phyloP scores from a whole-genome alignment of 1,140 invertebrate species.

The Temnothorax longispinosus region DNA sequence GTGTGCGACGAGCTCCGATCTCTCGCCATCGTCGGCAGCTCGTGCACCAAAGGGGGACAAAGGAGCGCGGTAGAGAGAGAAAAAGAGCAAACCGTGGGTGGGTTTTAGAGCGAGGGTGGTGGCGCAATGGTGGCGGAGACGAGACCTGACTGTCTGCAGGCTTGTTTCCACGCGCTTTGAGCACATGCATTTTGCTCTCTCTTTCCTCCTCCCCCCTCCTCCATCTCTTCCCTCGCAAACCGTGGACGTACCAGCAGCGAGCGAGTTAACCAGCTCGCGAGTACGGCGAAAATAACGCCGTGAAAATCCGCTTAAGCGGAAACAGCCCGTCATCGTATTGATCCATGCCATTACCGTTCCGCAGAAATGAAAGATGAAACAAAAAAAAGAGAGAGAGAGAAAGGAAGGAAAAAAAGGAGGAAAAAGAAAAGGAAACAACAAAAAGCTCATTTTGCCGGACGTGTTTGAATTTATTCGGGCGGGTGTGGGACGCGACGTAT shows the following conservation, averaged over 20 bases:
- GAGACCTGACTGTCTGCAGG: slow-evolving; percentile 66
- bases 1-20: slow-evolving; percentile 38
- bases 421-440: slow-evolving; percentile 39
- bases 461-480: slow-evolving; percentile 55
- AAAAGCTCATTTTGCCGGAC: slow-evolving; percentile 60
- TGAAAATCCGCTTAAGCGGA: slow-evolving; percentile 71
- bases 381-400: background rate
- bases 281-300: slow-evolving; percentile 71
- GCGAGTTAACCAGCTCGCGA: slow-evolving; percentile 70
- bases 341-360: slow-evolving; percentile 53
- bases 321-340: slow-evolving; percentile 63
- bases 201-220: background rate
- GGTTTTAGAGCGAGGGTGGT: slow-evolving; percentile 19
- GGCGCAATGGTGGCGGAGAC: slow-evolving; percentile 21
- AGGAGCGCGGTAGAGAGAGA: slow-evolving; percentile 15
- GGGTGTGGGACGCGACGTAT: slow-evolving; percentile 34
- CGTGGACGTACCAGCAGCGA: slow-evolving; percentile 33
- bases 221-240: slow-evolving; percentile 25
- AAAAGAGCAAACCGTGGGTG: slow-evolving; percentile 36
- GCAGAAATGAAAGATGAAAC: slow-evolving; percentile 57
- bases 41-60: slow-evolving; percentile 11
- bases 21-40: slow-evolving; percentile 30
- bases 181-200: slow-evolving; percentile 60
- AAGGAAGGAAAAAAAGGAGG: background rate
- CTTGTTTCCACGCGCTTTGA: slow-evolving; percentile 71